Conservation (phyloP, 2,797 vertebrate genomes). For the Vultur gryphus region DNA sequence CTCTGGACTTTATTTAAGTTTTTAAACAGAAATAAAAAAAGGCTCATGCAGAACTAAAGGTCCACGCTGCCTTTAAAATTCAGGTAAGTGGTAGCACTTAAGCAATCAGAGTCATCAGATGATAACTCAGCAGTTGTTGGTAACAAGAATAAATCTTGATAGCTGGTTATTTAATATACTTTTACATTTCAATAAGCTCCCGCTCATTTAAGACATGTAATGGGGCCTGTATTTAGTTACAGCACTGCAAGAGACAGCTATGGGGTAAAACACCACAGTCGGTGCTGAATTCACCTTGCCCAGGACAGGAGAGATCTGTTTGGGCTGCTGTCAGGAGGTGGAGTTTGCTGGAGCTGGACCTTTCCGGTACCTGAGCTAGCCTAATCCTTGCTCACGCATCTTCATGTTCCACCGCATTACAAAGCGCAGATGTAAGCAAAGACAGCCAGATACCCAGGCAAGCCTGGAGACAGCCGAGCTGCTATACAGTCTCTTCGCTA, state of each 20-base stretch:
- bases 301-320: background rate
- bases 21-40: background rate
- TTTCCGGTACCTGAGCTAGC: background rate
- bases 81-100: background rate
- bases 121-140: background rate
- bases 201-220: background rate
- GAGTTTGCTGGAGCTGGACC: background rate
- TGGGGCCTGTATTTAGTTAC: background rate
- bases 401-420: background rate
- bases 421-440: background rate
- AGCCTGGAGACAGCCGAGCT: background rate
- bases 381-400: background rate
- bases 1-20: background rate
- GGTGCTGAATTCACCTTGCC: background rate
- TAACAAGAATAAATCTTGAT: background rate
- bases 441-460: background rate
- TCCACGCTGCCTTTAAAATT: background rate
- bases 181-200: background rate
- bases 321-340: background rate
- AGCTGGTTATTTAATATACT: background rate
- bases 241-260: background rate
- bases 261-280: background rate
- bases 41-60: rapidly evolving
- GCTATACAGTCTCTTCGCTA: rapidly evolving
- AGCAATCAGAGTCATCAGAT: background rate